Base-by-base conservation (phyloP, 2,888 invertebrate genomes). In the Dusona sp. region DNA sequence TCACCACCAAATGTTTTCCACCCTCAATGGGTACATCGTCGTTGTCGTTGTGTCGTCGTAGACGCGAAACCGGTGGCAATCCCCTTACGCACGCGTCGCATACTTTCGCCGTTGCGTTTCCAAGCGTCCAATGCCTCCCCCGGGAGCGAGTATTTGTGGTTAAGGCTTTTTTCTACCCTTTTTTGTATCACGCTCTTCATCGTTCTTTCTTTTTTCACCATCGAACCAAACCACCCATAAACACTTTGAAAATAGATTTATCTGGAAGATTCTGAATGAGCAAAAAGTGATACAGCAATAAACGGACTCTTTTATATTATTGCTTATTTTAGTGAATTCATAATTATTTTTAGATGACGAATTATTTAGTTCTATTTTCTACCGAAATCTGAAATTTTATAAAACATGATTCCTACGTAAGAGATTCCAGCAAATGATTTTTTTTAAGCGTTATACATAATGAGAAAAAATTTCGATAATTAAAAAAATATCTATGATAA, bases 71-170 rank as follows among this genome's bases (percentile, higher is more conserved):
- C 29, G 77, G 83, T 67, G 57, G 86, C 74, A 84, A 86, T 67
- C 83, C 73, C 83, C 74, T 80, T 80, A 77, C 85, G 83, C 83
- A 67, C 70, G 67, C 82, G 79, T 67, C 80, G 36, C 85, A 77
- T 75, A n/a, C 80, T 77, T 86, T 74, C 54, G 22, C 70, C 78
- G 54, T 54, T 64, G 79, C 85, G 75, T 75, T 68, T 79, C 57
- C 38, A 54, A 74, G 74, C 72, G 75, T 61, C 70, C 73, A 45
- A 85, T 83, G 67, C 75, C 72, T 83, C 54, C 65, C 67, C 45
- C 36, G 81, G 83, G 82, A 79, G 79, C 83, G 85, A 78, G 84
- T 89, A 88, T 88, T 87, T 85, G 82, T 80, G 77, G 79, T 75
- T 65, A 36, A 67, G 70, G 74, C 33, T 70, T 68, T 86, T 84